These are phyloP conservation scores for Oryzias melastigma DNA, from an alignment of 2,113 vertebrate genomes.

Conservation along the genomic window DNA sequence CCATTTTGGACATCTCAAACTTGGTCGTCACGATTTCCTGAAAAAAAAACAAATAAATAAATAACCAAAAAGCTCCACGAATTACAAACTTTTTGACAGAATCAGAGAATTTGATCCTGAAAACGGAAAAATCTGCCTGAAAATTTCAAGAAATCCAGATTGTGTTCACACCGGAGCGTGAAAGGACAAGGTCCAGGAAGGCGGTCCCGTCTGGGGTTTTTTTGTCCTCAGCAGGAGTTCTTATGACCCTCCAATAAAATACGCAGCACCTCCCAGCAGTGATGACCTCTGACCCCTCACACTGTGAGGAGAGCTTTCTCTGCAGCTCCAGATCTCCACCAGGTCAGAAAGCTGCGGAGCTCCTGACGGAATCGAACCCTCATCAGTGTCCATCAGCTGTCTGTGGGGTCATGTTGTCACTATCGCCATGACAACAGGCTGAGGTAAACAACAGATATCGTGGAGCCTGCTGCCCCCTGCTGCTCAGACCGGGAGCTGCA, in stretches of 20 bases:
- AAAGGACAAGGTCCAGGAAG: too few species aligned
- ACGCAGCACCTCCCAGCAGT: too few species aligned
- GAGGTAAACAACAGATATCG: slow-evolving; percentile 47
- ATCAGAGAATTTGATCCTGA: too few species aligned
- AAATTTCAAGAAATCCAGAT: too few species aligned
- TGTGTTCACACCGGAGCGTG: too few species aligned
- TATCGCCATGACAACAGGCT: slow-evolving; percentile 54
- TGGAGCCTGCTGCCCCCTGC: slow-evolving; percentile 45
- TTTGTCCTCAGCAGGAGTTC: too few species aligned
- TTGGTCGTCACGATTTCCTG: slow-evolving; percentile 80
- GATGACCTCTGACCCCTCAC: too few species aligned
- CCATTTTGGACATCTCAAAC: slow-evolving; percentile 86
- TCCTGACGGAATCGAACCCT: not conserved
- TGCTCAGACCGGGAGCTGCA: slow-evolving; percentile 25
- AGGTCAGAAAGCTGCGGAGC: not conserved
- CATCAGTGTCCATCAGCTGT: too few species aligned
- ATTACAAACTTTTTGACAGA: too few species aligned
- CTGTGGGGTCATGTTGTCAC: slow-evolving; percentile 1
- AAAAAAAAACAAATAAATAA: slow-evolving; percentile 8
- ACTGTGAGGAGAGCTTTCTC: not conserved
- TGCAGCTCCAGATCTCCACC: slow-evolving; percentile 9
- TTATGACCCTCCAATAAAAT: too few species aligned
- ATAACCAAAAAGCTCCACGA: not conserved
- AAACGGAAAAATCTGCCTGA: too few species aligned
- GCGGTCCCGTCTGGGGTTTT: too few species aligned